A percentile compares a stretch with the other conserved stretches of the same genome.
Evolutionary conservation across 2,797 vertebrate genomes (phyloP).

Genomic region (Falco novaeseelandiae): DNA sequence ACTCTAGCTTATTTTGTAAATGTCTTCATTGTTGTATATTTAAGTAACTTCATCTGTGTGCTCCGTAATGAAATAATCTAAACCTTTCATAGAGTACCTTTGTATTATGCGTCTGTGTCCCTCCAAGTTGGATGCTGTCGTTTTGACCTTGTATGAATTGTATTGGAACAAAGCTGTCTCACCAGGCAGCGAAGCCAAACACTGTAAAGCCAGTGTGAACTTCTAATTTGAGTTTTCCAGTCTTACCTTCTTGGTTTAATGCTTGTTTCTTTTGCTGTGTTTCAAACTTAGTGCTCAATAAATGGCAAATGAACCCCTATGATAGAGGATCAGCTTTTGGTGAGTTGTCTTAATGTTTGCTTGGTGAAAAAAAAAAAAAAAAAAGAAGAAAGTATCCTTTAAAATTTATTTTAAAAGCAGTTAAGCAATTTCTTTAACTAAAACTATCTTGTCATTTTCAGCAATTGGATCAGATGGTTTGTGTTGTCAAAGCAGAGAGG

Average conservation of each 20-base stretch:
- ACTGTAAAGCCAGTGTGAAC: neutral
- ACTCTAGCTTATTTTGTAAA: neutral
- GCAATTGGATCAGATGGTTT: conserved; percentile 94
- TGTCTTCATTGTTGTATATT: neutral
- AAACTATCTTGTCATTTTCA: conserved; percentile 59
- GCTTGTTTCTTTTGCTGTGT: neutral
- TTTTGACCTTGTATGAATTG: neutral
- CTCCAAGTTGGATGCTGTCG: neutral
- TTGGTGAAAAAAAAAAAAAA: neutral
- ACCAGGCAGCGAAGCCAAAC: neutral
- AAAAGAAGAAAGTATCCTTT: neutral
- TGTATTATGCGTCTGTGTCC: neutral
- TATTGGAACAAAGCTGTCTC: neutral
- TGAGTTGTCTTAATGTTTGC: conserved; percentile 73
- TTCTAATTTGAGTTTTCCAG: neutral
- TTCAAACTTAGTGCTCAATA: conserved; percentile 88
- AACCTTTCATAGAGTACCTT: neutral
- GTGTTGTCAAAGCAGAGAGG: conserved; percentile 96
- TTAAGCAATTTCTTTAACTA: neutral
- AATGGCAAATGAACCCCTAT: conserved; percentile 99
- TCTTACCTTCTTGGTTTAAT: neutral
- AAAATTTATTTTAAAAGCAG: neutral
- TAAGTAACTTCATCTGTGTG: neutral
- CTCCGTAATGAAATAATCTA: neutral
- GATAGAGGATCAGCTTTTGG: conserved; percentile 95